Base-by-base conservation (phyloP, 1,140 invertebrate species). In the Lasaia peninsularis region DNA sequence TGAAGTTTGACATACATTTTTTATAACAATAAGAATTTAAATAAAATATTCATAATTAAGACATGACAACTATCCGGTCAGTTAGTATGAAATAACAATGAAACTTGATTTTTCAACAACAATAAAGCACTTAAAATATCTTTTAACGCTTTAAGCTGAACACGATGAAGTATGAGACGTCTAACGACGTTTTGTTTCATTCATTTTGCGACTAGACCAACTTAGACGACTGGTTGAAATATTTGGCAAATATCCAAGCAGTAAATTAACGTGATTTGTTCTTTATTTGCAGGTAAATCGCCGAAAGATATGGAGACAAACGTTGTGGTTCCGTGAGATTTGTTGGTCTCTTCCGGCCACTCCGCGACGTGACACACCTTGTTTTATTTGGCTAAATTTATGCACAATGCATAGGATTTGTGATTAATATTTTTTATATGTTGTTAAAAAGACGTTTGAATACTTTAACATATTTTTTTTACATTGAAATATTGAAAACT, bases 221-320 rank as follows among this genome's bases (percentile, higher is more conserved):
- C 72, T 83, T 79, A 85, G 82, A 86, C 75, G 77, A 68, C 78
- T 79, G 72, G 71, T 82, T 78, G 78, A 85, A 84, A 85, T 88
- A 75, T 73, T 84, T 88, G 85, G 85, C 85, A 49, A 59, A 34
- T 68, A 60, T 78, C 81, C 85, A 88, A 60, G 75, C 74, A 73
- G 82, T 88, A 86, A 86, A 86, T 86, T 88, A 86, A 88, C 76
- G 68, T 69, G 65, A 62, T 74, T 75, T 85, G 84, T 84, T 78
- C 76, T 71, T 85, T 88, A 71, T 88, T 88, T 86, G 80, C 85
- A 88, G 85, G 85, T 88, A 88, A 88, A 86, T 83, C 75, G 66
- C 74, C 75, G 72, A 83, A 82, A 84, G 78, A 80, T 73, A 73
- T 75, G 63, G 67, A 68, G 69, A 68, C 64, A 62, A 59, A 54